Evolutionary conservation across 2,888 invertebrate genomes (phyloP).

Genomic region (Drosophila stalkeri): DNA sequence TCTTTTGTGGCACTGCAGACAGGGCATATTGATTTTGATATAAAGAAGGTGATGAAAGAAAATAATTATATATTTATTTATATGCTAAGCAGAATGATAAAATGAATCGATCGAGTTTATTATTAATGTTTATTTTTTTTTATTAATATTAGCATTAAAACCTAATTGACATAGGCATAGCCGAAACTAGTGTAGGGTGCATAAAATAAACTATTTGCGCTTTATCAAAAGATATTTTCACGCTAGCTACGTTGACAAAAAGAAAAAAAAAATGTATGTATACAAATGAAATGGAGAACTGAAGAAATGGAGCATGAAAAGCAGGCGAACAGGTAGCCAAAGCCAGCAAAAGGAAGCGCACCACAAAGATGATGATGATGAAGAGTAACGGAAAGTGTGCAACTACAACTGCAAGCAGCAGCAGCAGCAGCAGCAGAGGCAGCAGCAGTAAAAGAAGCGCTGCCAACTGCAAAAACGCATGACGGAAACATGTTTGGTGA

Average conservation of each 20-base stretch:
- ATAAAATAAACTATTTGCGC: conserved; percentile 71
- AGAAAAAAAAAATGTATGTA: conserved; percentile 6
- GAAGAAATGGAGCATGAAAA: conserved; percentile 43
- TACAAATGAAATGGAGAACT: conserved; percentile 35
- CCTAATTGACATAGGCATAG: conserved; percentile 10
- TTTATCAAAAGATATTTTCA: conserved; percentile 72
- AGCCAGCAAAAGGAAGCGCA: conserved; percentile 49
- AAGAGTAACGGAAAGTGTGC: conserved; percentile 48
- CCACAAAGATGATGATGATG: conserved; percentile 58
- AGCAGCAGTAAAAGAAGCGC: conserved; percentile 16
- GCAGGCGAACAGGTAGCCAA: conserved; percentile 46
- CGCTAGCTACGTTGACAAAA: conserved; percentile 63
- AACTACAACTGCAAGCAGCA: conserved; percentile 30
- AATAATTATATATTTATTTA: neutral
- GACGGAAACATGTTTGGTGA: conserved; percentile 52
- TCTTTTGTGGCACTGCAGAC: neutral
- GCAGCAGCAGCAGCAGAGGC: conserved; percentile 3
- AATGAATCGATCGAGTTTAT: no score
- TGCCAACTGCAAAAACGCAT: conserved; percentile 37
- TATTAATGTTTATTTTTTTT: neutral
- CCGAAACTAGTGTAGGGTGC: conserved; percentile 30
- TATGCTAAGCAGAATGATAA: neutral
- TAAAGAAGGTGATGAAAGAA: neutral
- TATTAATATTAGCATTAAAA: neutral
- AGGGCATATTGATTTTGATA: neutral